Percentiles rank a stretch among this genome's conserved stretches.
Conservation (phyloP, 2,797 vertebrate species). For the Gobio occitaniae region DNA sequence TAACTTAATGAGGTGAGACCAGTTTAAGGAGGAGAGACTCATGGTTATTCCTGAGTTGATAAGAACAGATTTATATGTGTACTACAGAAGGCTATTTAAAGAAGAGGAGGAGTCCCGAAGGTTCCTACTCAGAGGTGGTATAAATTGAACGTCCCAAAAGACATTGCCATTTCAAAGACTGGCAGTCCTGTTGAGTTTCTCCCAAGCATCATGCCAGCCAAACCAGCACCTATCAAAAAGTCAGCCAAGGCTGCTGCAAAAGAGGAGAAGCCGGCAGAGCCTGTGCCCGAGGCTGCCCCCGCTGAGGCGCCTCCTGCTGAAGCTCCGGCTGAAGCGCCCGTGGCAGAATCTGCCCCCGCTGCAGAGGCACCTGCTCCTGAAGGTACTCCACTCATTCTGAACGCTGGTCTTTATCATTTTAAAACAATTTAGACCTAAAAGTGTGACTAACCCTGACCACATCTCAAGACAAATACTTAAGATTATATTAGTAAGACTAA, state of each 20-base stretch:
- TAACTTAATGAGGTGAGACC: neutral
- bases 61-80: slow-evolving; percentile 15
- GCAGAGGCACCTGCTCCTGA: slow-evolving; percentile 49
- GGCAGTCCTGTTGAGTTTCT: slow-evolving; percentile 42
- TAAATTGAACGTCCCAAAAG: slow-evolving; percentile 64
- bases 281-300: slow-evolving; percentile 60
- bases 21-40: neutral
- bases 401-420: neutral
- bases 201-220: slow-evolving; percentile 77
- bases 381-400: slow-evolving; percentile 30
- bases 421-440: neutral
- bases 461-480: neutral
- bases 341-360: slow-evolving; percentile 20
- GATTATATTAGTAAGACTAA: neutral
- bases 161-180: slow-evolving; percentile 57
- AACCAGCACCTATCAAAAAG: slow-evolving; percentile 81
- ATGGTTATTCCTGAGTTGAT: slow-evolving; percentile 18
- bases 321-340: slow-evolving; percentile 31
- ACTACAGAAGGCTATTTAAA: slow-evolving; percentile 56
- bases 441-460: neutral
- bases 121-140: slow-evolving; percentile 60
- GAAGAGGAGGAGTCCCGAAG: slow-evolving; percentile 72
- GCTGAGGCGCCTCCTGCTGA: neutral
- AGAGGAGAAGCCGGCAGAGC: slow-evolving; percentile 56
- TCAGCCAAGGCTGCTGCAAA: slow-evolving; percentile 66